phyloP scores from a whole-genome alignment of 30 jellyfish, hydroid and myxozoan genomes.

The Nemopilema nomurai region DNA sequence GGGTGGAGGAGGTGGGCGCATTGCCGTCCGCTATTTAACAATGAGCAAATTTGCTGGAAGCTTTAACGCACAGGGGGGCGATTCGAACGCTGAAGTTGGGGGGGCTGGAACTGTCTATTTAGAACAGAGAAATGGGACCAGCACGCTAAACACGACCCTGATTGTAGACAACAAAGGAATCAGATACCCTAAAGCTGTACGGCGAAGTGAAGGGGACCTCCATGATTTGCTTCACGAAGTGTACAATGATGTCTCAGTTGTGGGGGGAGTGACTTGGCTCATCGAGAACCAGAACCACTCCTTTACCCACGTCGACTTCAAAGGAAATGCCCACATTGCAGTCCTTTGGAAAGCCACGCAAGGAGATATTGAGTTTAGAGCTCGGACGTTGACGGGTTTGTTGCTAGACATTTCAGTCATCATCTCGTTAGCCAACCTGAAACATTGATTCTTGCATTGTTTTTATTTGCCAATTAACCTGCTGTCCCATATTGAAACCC shows the following conservation, averaged over 20 bases:
- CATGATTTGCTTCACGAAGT: constrained; percentile 46
- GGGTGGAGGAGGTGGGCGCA: constrained; percentile 79
- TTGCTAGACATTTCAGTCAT: background rate
- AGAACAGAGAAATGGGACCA: constrained; percentile 54
- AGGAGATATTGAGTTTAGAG: constrained; percentile 37
- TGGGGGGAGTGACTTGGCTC: constrained; percentile 71
- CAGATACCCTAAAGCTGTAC: constrained; percentile 39
- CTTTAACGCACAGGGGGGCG: constrained; percentile 54
- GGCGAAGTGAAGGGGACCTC: constrained; percentile 31
- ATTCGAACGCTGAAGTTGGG: constrained; percentile 43
- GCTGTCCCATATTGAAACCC: no score
- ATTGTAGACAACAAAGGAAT: constrained; percentile 31
- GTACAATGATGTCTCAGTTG: constrained; percentile 43
- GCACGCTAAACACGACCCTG: constrained; percentile 32
- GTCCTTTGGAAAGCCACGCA: constrained; percentile 49
- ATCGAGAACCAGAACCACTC: constrained; percentile 63
- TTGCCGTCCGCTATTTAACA: constrained; percentile 24
- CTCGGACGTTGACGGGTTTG: constrained; percentile 37
- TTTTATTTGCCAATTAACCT: no score
- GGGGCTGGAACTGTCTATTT: constrained; percentile 70
- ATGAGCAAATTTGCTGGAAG: constrained; percentile 49
- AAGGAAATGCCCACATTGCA: constrained; percentile 65
- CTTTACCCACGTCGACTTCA: constrained; percentile 44
- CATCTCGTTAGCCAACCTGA: background rate
- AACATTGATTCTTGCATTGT: no score